A percentile compares a stretch with the other conserved stretches of the same genome.
These are phyloP conservation scores for Druceiella hillmani DNA, from an alignment of 2,888 invertebrate genomes.

Conservation along the genomic window DNA sequence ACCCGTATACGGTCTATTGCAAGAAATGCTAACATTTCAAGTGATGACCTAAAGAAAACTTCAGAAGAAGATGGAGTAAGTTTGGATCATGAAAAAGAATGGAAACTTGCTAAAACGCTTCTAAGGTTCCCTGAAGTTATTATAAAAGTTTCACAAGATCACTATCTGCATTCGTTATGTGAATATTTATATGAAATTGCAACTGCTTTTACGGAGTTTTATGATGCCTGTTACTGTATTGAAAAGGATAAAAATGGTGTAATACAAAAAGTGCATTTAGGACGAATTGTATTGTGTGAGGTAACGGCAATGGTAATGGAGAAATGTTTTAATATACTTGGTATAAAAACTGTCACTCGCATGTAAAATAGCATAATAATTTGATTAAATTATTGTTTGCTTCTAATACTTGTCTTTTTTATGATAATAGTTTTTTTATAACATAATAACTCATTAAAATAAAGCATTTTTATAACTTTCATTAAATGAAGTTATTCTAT, in stretches of 20 bases:
- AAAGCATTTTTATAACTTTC: no score
- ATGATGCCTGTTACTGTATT: constrained; percentile 95
- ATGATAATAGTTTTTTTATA: no score
- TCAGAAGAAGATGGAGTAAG: constrained; percentile 56
- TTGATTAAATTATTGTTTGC: background rate
- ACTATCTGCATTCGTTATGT: constrained; percentile 83
- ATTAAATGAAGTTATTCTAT: no score
- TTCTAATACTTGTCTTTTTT: no score
- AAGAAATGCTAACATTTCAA: constrained; percentile 65
- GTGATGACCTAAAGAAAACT: constrained; percentile 56
- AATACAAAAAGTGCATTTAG: constrained; percentile 76
- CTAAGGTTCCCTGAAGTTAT: constrained; percentile 85
- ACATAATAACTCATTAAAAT: no score
- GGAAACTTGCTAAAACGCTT: constrained; percentile 86
- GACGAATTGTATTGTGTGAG: constrained; percentile 87
- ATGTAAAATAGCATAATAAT: constrained; percentile 69
- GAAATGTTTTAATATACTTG: constrained; percentile 85
- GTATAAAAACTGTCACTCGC: constrained; percentile 83
- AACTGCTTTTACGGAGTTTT: constrained; percentile 93
- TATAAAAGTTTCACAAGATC: constrained; percentile 72
- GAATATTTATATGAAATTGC: constrained; percentile 94
- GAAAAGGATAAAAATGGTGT: constrained; percentile 83
- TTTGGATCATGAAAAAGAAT: constrained; percentile 86
- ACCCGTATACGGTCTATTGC: constrained; percentile 92
- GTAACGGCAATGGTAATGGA: constrained; percentile 84